These are phyloP conservation scores for Amphipoea oculea DNA, from an alignment of 2,888 invertebrate genomes.

Conservation along the genomic window DNA sequence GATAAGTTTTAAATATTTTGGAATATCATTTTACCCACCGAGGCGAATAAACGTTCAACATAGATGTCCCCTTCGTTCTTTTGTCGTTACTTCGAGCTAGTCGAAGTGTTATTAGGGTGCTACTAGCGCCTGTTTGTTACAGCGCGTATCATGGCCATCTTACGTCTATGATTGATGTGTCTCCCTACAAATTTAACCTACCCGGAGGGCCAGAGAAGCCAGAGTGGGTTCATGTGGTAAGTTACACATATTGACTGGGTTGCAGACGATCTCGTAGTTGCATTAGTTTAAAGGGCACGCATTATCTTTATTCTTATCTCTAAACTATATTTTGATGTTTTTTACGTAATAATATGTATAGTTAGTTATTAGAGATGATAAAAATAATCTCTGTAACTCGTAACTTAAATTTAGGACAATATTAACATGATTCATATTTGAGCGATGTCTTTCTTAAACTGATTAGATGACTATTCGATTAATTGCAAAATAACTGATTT, in stretches of 20 bases:
- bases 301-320: slow-evolving; percentile 54
- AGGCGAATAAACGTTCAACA: slow-evolving; percentile 49
- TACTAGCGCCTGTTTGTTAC: slow-evolving; percentile 91
- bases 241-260: slow-evolving; percentile 80
- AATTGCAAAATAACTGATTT: not conserved
- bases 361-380: slow-evolving; percentile 28
- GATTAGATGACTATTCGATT: not conserved
- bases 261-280: slow-evolving; percentile 52
- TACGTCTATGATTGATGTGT: slow-evolving; percentile 98
- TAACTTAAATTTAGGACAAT: slow-evolving; percentile 15
- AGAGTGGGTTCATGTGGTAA: slow-evolving; percentile 97
- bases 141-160: slow-evolving; percentile 99
- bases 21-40: slow-evolving; percentile 8
- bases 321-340: slow-evolving; percentile 44
- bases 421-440: slow-evolving; percentile 12
- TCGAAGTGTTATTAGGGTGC: slow-evolving; percentile 87
- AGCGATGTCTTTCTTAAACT: slow-evolving; percentile 4
- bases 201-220: slow-evolving; percentile 95
- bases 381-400: slow-evolving; percentile 41
- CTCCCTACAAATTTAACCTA: slow-evolving; percentile 99
- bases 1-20: slow-evolving; percentile 18
- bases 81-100: slow-evolving; percentile 76
- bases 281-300: slow-evolving; percentile 47
- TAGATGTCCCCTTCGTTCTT: slow-evolving; percentile 44
- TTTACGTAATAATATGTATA: slow-evolving; percentile 44